A percentile compares a stretch with the other conserved stretches of the same genome.
These are phyloP conservation scores for Gymnothorax javanicus DNA, from an alignment of 2,797 vertebrate species.

Conservation along the genomic window DNA sequence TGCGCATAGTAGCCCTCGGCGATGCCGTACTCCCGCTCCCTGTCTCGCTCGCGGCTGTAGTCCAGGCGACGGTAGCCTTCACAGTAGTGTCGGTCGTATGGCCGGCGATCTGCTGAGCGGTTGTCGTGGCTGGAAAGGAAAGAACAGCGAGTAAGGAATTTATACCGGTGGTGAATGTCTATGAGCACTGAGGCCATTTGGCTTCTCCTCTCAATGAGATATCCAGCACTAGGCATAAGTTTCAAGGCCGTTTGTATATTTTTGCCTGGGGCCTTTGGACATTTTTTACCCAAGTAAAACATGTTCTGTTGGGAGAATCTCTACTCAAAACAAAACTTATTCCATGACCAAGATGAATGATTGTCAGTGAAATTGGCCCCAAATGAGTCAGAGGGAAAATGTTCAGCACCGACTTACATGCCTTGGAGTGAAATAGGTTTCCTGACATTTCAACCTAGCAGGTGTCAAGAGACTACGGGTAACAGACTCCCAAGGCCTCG, in stretches of 20 bases:
- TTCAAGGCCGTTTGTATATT: no score
- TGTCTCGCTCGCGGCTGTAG: slow-evolving; percentile 76
- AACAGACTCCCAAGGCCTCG: background rate
- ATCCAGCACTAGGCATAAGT: background rate
- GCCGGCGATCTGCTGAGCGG: slow-evolving; percentile 82
- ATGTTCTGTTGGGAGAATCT: no score
- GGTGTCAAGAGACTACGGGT: background rate
- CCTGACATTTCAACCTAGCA: background rate
- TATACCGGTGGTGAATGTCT: background rate
- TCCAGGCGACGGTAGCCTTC: slow-evolving; percentile 86
- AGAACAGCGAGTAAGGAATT: background rate
- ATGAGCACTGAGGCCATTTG: background rate
- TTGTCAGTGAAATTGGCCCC: no score
- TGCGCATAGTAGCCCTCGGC: slow-evolving; percentile 81
- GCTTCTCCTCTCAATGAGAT: background rate
- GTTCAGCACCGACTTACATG: background rate
- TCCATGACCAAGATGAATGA: no score
- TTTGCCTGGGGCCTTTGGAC: no score
- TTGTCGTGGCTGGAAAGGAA: slow-evolving; percentile 80
- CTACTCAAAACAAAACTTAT: no score
- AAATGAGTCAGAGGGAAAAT: background rate
- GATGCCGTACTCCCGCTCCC: slow-evolving; percentile 69
- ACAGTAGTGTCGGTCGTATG: slow-evolving; percentile 85
- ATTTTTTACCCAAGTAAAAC: no score
- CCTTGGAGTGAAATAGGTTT: background rate